Base-by-base conservation (phyloP, 2,888 invertebrate species). In the Sesia bembeciformis region DNA sequence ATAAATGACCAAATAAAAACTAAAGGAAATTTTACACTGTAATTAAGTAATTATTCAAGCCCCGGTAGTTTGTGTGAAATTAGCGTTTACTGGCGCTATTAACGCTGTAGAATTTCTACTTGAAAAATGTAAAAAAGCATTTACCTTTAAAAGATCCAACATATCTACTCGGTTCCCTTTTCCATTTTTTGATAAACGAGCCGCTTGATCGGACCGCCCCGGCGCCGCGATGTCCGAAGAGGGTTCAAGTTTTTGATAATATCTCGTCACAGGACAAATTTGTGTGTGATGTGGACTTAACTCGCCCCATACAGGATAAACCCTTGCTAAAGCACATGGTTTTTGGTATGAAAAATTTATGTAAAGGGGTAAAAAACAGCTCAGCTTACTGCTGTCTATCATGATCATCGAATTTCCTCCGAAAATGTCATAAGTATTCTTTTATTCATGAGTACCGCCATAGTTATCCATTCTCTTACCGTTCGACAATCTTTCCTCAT, bases 191-290 rank as follows among this genome's bases (percentile, higher is more conserved):
- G 83, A 84, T 78, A 84, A 84, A 84, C 78, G 81, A 74, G 68
- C 69, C 73, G 71, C 66, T 70, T 78, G 80, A 81, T 83, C 78
- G 78, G 70, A 72, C 75, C 73, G 67, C 68, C 23, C 23, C 23
- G 23, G 23, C 23, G 23, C 23, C 23, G 2, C 73, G 74, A 70
- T 72, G 74, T 70, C 72, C 72, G 66, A 64, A 74, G 70, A 74
- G 70, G 75, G 70, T 62, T 54, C 58, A 61, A 60, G 63, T 69
- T 65, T 77, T 76, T 76, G 86, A 86, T 84, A 79, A 80, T 79
- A 85, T 86, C 85, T 82, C 74, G 76, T 80, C 78, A 71, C 67
- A 66, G 75, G 82, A 85, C 85, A 84, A 84, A 86, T 86, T 84
- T 80, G 78, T 77, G 70, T 77, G 74, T 75, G 77, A 80, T 75